A percentile compares a stretch with the other conserved stretches of the same genome.
These are phyloP conservation scores for Hydrotaea cyrtoneurina DNA, from an alignment of 2,888 invertebrate species.

Conservation along the genomic window DNA sequence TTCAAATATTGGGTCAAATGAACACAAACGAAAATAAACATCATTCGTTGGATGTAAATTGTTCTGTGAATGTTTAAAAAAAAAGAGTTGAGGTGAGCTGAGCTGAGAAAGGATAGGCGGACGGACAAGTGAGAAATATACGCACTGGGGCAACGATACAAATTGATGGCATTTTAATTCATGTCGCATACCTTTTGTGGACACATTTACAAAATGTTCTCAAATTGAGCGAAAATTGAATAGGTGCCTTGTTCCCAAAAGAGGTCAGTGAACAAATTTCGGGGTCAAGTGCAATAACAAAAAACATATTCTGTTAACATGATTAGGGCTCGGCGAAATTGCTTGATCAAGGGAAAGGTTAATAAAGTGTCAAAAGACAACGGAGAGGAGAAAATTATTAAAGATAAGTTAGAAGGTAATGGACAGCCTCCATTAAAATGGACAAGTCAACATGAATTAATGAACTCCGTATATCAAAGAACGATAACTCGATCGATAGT, in stretches of 20 bases:
- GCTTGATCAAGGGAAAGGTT: no score
- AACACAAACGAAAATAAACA: conserved; percentile 45
- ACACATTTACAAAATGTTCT: conserved; percentile 13
- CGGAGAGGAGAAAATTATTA: no score
- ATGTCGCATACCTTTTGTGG: conserved; percentile 33
- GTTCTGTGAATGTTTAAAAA: conserved; percentile 46
- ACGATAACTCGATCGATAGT: no score
- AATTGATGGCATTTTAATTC: conserved; percentile 55
- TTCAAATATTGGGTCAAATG: conserved; percentile 34
- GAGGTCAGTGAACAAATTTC: not conserved
- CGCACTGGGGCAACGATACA: conserved; percentile 22
- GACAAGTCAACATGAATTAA: no score
- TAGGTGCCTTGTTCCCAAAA: conserved; percentile 4
- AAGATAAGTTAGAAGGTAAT: no score
- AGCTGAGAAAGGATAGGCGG: not conserved
- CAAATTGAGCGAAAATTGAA: conserved; percentile 20
- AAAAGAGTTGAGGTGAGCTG: not conserved
- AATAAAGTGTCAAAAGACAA: no score
- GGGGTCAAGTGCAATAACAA: not conserved
- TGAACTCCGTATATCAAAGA: no score
- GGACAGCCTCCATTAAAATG: no score
- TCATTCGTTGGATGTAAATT: conserved; percentile 58
- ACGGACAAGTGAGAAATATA: not conserved
- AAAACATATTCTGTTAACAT: conserved; percentile 12
- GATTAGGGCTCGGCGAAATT: not conserved